Base-by-base conservation (phyloP, 1,140 invertebrate genomes). In the Triops cancriformis region DNA sequence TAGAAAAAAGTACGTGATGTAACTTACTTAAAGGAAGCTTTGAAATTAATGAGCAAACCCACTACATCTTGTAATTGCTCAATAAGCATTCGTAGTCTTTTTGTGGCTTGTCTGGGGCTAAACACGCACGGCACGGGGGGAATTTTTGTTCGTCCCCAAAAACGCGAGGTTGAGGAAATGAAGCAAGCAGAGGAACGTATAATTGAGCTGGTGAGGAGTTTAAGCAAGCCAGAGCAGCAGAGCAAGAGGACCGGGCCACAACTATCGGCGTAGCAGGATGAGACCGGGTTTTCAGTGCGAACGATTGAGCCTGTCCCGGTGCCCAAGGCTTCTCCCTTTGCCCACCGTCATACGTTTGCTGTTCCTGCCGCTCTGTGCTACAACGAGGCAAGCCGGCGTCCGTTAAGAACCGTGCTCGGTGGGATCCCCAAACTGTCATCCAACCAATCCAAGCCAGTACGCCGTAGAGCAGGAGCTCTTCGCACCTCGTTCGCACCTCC, bases 361-460 rank as follows among this genome's bases (percentile, higher is more conserved):
- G 51, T 64, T 64, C 10, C 23, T 64, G 51, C 51, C 51, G 51
- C 51, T 18, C 51, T 14, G 23, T 64, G 51, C 51, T 64, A 64
- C 5, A 64, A 14, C 51, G 14, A 23, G 51, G 51, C 14, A 23
- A 64, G 51, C 23, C 51, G 51, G 51, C 51, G 51, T 64, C 18
- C 51, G 51, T 64, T 64, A 64, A 64, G n/a, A 23, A n/a, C 51
- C 51, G 51, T 64, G 51, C 51, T 64, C 51, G 51, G 51, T 64
- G 51, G 51, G 51, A 64, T 64, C 51, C 51, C 51, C 18, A 64
- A 64, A 64, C 51, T 23, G n/a, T 64, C 51, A 23, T 64, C 51
- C 51, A 64, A 64, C 51, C 51, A 64, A 64, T 64, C 51, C 51
- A 64, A 64, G 51, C 51, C 51, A 64, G 51, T 64, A 64, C 51